Conservation (phyloP, 1,140 invertebrate species). For the Rhopalosiphum maidis region DNA sequence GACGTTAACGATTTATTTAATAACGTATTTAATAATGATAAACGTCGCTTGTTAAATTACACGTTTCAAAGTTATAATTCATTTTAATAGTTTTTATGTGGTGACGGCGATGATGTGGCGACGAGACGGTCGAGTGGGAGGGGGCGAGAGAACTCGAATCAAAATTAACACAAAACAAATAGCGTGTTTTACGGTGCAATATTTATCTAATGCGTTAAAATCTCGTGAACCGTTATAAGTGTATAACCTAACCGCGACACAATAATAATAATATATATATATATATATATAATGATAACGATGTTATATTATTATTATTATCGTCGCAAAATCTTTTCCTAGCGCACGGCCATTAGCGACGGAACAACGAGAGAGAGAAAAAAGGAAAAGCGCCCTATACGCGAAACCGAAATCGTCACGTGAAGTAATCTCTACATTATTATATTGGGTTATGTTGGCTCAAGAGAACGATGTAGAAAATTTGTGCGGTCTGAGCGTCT, state of each 20-base stretch:
- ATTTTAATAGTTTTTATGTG: constrained; percentile 9
- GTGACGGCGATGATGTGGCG: not conserved
- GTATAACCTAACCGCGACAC: not conserved
- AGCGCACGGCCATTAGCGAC: not conserved
- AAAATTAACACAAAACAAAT: constrained; percentile 34
- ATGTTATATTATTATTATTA: not conserved
- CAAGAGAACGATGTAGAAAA: constrained; percentile 19
- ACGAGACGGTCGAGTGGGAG: too few relatives aligned
- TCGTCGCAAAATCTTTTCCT: not conserved
- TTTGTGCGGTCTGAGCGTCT: constrained; percentile 12
- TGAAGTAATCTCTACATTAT: not conserved
- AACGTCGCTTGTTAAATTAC: not conserved
- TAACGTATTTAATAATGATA: not conserved
- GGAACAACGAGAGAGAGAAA: not conserved
- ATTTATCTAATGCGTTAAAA: constrained; percentile 15
- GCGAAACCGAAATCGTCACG: not conserved
- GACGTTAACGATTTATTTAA: not conserved
- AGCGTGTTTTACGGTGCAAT: not conserved
- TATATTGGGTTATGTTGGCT: constrained; percentile 37
- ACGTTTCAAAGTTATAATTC: constrained; percentile 1
- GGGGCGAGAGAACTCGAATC: not conserved
- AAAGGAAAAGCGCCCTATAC: not conserved
- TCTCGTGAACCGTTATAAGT: not conserved
- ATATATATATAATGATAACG: not conserved
- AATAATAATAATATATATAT: not conserved